These are phyloP conservation scores for Molothrus ater DNA, from an alignment of 2,797 vertebrate genomes.

Conservation along the genomic window DNA sequence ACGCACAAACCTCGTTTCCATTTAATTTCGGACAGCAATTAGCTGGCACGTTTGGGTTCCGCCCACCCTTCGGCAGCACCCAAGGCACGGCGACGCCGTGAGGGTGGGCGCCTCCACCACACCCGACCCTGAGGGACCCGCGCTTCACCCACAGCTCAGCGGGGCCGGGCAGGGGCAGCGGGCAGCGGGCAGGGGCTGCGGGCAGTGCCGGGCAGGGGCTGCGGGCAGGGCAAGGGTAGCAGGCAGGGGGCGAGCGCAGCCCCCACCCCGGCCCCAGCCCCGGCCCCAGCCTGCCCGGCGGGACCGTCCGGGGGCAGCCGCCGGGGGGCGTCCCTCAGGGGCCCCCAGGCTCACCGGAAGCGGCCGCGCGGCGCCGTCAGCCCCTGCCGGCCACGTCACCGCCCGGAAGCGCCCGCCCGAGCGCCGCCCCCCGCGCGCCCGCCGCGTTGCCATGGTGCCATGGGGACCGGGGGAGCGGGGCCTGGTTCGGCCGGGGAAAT, in stretches of 20 bases:
- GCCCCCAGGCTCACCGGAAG: neutral
- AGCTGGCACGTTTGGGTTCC: neutral
- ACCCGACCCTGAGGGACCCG: neutral
- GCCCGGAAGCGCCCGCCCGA: neutral
- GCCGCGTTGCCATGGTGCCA: neutral
- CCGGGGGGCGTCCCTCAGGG: neutral
- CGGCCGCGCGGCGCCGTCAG: neutral
- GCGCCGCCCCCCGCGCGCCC: neutral
- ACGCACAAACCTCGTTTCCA: fast-evolving
- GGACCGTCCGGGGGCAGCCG: neutral
- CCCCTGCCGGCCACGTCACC: neutral
- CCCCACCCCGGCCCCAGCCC: too few species aligned
- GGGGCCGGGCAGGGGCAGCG: neutral
- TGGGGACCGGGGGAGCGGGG: neutral
- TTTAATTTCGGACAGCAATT: neutral
- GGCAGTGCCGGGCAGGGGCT: too few species aligned
- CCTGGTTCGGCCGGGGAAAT: too few species aligned
- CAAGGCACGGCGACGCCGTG: fast-evolving
- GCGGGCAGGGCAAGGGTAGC: neutral
- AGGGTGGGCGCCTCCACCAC: neutral
- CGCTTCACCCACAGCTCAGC: too few species aligned
- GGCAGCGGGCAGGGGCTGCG: neutral
- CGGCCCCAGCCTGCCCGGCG: neutral
- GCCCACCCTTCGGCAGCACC: neutral
- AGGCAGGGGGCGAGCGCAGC: neutral